Percentiles rank a stretch among this genome's conserved stretches.
These are phyloP conservation scores for Aspiorhynchus laticeps DNA, from an alignment of 2,113 vertebrate genomes.

Conservation along the genomic window DNA sequence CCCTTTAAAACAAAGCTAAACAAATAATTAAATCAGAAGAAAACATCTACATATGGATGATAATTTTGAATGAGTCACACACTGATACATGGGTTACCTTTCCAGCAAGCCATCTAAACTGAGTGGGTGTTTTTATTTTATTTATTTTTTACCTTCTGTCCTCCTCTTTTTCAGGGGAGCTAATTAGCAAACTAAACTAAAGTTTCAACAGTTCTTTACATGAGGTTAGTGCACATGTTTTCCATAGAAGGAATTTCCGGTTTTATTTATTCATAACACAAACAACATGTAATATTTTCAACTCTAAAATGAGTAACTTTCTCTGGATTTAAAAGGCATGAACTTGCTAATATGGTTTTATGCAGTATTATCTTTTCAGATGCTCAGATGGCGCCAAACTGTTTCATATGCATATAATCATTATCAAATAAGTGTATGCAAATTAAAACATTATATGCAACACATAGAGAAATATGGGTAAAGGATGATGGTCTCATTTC, in stretches of 20 bases:
- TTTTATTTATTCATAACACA: background rate
- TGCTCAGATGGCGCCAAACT: background rate
- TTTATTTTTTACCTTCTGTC: background rate
- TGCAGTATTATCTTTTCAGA: background rate
- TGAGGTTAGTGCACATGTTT: background rate
- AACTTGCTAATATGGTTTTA: background rate
- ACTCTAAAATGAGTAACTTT: background rate
- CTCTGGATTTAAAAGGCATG: background rate
- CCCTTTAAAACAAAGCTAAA: background rate
- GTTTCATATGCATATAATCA: background rate
- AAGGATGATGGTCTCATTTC: background rate
- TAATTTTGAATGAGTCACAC: background rate
- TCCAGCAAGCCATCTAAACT: background rate
- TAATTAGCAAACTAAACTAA: constrained; percentile 5
- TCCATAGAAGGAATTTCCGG: background rate
- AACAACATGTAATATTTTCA: background rate
- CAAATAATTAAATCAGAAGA: background rate
- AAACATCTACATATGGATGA: background rate
- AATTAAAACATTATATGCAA: background rate
- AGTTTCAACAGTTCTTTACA: background rate
- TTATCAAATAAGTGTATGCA: background rate
- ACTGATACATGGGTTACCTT: background rate
- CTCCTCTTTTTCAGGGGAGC: background rate
- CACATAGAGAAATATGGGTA: background rate
- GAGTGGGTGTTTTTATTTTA: background rate